Base-by-base conservation (phyloP, 2,888 invertebrate species). In the Diadegma fenestrale region DNA sequence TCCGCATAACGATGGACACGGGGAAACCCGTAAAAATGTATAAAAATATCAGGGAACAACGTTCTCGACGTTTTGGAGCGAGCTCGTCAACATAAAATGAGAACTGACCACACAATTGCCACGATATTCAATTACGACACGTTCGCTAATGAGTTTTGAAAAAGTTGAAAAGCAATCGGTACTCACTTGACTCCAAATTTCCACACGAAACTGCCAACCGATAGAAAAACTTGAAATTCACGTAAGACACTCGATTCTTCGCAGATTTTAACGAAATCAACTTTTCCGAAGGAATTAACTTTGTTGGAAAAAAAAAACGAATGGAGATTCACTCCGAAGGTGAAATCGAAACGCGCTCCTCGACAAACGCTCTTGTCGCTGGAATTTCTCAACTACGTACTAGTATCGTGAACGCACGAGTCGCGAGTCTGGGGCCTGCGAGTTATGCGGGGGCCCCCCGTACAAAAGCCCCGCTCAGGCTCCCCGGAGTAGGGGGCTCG, bases 371-470 rank as follows among this genome's bases (percentile, higher is more conserved):
- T 58, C 69, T 45, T 85, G 79, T 63, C 88, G 80, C 64, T 72
- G 82, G 88, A 89, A 89, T 88, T 89, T 89, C 81, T 88, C 80
- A 87, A 90, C 90, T 89, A 88, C 87, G 86, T 88, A 86, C 68
- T 78, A 64, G 75, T 63, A 48, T 51, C 76, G 75, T 69, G 68
- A 85, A 87, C 83, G 77, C 83, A 85, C 80, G 85, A 82, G 85
- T 79, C 72, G 84, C 80, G 82, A 87, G 85, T 69, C 45, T 30
- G 86, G 83, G 88, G 82, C 85, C 86, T 64, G 26, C 43, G 78
- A 69, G 76, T 80, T 51, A 71, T 72, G 71, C 81, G 85, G 79
- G 81, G 82, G 71, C 71, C 81, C 84, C 84, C 82, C 33, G 64
- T 58, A 79, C 48, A 63, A 71, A 82, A 71, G 48, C 48, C 8